Base-by-base conservation (phyloP, 2,888 invertebrate genomes). In the Cryptocheilus praepositus region DNA sequence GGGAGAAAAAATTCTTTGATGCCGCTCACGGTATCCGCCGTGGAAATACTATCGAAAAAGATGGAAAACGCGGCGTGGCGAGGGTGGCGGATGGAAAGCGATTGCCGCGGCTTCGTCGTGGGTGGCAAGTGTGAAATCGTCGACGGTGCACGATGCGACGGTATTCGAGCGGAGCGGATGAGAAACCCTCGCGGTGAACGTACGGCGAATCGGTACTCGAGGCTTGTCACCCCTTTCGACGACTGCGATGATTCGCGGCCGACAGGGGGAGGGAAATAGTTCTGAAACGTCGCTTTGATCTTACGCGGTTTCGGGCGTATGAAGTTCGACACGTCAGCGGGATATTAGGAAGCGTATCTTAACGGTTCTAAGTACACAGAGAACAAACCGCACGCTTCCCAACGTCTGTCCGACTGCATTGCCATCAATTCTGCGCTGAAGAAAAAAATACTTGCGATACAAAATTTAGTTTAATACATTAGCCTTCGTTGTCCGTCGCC, bases 41-140 rank as follows among this genome's bases (percentile, higher is more conserved):
- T 25, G 68, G 77, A 77, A 82, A 81, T 77, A 76, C 76, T 71
- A 76, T 78, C 54, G 64, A 52, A 77, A 71, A 81, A 76, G 82
- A 79, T 79, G 79, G 75, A 64, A 81, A 79, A 79, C 74, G 54
- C 77, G 71, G 69, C 69, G 63, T n/a, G 73, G 71, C 77, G 3
- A 46, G 46, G 46, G 70, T 59, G 7, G 45, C 19, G 45, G 61
- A 13, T 49, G 43, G 15, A 59, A 49, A 49, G 49, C n/a, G 18
- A 49, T 49, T 16, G 49, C 16, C 49, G 49, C 7, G 25, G 22
- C 55, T 15, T 15, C 71, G 11, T 36, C 36, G 66, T 63, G 76
- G 73, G 66, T 76, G 73, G 66, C 71, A 81, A 83, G 85, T 85
- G 85, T 84, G 80, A 85, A 85, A 84, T 83, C 82, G 83, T 81